Evolutionary conservation across 2,113 vertebrate genomes (phyloP).

Genomic region (Ahaetulla prasina): DNA sequence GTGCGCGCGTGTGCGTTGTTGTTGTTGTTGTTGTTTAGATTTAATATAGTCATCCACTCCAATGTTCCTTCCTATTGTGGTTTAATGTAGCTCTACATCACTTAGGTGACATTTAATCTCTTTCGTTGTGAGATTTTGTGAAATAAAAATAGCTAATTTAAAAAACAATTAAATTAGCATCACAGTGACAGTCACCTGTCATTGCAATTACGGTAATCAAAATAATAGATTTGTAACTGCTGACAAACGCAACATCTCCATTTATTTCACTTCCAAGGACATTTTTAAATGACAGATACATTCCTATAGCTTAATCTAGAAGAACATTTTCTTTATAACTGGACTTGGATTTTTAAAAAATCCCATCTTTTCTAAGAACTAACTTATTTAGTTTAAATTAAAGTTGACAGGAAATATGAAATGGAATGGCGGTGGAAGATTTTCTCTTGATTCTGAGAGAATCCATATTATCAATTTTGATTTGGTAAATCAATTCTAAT

Average conservation of each 20-base stretch:
- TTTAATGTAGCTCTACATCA: background rate
- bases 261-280: background rate
- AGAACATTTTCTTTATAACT: conserved; percentile 16
- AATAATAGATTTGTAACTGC: background rate
- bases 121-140: background rate
- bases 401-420: background rate
- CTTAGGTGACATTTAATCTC: conserved; percentile 10
- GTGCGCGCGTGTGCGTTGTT: background rate
- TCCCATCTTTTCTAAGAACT: background rate
- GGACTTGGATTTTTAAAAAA: conserved; percentile 19
- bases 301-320: background rate
- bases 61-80: background rate
- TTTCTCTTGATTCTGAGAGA: background rate
- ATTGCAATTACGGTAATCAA: rapidly evolving
- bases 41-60: background rate
- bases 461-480: background rate
- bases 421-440: background rate
- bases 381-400: conserved; percentile 19
- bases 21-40: background rate
- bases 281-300: rapidly evolving
- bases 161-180: background rate
- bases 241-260: background rate
- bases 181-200: background rate
- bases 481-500: background rate
- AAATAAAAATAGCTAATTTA: background rate